Evolutionary conservation across 2,888 invertebrate species (phyloP).

Genomic region (Himalopsyche anomala): DNA sequence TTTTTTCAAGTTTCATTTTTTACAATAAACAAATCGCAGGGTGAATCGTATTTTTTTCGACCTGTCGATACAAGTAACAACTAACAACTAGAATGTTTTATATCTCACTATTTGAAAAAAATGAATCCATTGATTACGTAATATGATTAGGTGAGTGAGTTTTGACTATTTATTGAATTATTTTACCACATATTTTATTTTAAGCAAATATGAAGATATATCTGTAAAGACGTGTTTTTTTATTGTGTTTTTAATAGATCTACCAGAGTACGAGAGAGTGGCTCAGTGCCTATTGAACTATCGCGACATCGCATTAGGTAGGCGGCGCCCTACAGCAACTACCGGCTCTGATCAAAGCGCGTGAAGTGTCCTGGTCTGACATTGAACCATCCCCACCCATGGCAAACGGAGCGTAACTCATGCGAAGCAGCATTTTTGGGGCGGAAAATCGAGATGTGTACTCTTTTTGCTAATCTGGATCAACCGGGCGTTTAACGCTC

Average conservation of each 20-base stretch:
- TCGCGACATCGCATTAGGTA: constrained; percentile 54
- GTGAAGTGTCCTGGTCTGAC: constrained; percentile 53
- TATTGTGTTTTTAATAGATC: background rate
- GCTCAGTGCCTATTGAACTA: constrained; percentile 55
- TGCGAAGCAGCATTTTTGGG: constrained; percentile 51
- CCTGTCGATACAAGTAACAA: no score
- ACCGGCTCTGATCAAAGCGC: constrained; percentile 58
- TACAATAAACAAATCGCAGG: no score
- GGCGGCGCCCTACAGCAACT: constrained; percentile 32
- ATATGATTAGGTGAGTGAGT: no score
- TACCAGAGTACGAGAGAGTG: background rate
- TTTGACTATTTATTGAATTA: no score
- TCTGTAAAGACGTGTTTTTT: background rate
- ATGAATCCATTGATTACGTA: no score
- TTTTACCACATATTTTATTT: no score
- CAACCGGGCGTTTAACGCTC: constrained; percentile 24
- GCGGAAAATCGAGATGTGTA: constrained; percentile 47
- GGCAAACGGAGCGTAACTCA: constrained; percentile 50
- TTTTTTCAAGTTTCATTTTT: no score
- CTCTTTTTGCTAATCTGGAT: constrained; percentile 42
- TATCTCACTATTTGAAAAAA: no score
- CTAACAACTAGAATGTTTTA: no score
- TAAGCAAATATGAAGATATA: no score
- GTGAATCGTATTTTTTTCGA: no score
- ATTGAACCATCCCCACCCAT: constrained; percentile 48